A percentile compares a stretch with the other conserved stretches of the same genome.
Evolutionary conservation across 2,888 invertebrate genomes (phyloP).

Genomic region (Drosophila nr. fundita): DNA sequence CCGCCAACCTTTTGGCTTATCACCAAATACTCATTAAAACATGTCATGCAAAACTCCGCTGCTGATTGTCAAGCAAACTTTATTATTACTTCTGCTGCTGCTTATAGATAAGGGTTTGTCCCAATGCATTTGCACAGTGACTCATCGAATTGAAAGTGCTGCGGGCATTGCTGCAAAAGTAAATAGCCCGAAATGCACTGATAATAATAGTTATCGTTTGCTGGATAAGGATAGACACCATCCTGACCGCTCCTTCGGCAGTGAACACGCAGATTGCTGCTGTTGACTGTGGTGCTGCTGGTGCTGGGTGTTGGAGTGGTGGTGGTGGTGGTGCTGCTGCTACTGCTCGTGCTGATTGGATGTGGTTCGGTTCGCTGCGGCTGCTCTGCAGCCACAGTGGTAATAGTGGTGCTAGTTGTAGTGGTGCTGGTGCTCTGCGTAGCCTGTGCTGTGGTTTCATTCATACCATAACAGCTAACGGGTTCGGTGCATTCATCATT

Average conservation of each 20-base stretch:
- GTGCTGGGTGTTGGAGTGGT: neutral
- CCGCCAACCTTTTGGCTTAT: constrained; percentile 36
- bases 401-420: neutral
- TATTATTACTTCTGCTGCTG: constrained; percentile 34
- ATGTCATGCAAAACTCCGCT: constrained; percentile 45
- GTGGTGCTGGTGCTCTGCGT: constrained; percentile 3
- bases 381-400: constrained; percentile 1
- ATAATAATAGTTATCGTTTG: constrained; percentile 69
- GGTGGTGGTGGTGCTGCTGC: neutral
- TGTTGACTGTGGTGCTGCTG: neutral
- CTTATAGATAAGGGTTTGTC: constrained; percentile 51
- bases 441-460: neutral
- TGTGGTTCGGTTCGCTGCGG: neutral
- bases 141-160: constrained; percentile 67
- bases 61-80: constrained; percentile 23
- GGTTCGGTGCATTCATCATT: constrained; percentile 68
- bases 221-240: constrained; percentile 66
- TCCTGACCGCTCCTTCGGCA: constrained; percentile 50
- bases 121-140: constrained; percentile 51
- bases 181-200: constrained; percentile 65
- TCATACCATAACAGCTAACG: constrained; percentile 43
- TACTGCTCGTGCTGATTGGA: neutral
- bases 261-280: constrained; percentile 23
- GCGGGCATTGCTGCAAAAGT: constrained; percentile 80
- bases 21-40: constrained; percentile 63